These are phyloP conservation scores for Tenualosa thibaudeaui DNA, from an alignment of 2,797 vertebrate genomes.

Conservation along the genomic window DNA sequence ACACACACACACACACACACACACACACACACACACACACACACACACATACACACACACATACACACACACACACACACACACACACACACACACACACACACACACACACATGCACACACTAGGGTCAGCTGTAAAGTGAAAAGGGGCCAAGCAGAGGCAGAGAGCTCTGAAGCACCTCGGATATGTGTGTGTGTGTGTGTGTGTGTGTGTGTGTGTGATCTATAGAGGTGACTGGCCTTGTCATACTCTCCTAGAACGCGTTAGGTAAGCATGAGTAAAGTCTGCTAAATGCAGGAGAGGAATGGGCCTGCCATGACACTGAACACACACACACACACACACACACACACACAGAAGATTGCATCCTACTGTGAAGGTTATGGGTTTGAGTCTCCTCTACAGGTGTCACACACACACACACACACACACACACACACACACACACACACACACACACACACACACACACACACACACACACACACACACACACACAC, in stretches of 20 bases:
- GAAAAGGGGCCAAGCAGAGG: background rate
- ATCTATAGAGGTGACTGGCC: conserved; percentile 67
- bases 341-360: background rate
- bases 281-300: conserved; percentile 78
- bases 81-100: background rate
- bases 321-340: conserved; percentile 44
- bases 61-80: background rate
- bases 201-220: conserved; percentile 47
- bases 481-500: too few relatives aligned
- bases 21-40: background rate
- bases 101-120: conserved; percentile 1
- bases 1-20: background rate
- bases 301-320: conserved; percentile 79
- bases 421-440: too few relatives aligned
- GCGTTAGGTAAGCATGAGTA: conserved; percentile 77
- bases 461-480: too few relatives aligned
- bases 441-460: too few relatives aligned
- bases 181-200: background rate
- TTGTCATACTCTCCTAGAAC: conserved; percentile 74
- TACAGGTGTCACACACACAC: background rate
- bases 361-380: background rate
- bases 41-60: background rate
- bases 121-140: background rate
- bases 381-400: background rate
- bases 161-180: background rate